A percentile compares a stretch with the other conserved stretches of the same genome.
phyloP scores from a whole-genome alignment of 2,113 vertebrate species.

The Candoia aspera region DNA sequence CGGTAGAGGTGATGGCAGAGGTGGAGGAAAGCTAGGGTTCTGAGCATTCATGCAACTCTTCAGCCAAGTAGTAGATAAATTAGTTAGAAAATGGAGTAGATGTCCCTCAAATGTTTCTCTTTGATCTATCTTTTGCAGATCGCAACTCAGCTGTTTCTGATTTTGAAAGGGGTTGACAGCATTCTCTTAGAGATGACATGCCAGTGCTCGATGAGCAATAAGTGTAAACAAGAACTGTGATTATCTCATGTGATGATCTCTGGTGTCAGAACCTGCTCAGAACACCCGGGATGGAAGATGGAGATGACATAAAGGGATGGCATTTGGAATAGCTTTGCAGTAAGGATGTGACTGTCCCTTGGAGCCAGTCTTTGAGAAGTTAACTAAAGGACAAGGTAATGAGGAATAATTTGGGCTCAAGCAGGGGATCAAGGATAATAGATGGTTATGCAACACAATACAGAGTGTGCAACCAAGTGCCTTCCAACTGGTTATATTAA shows the following conservation, averaged over 20 bases:
- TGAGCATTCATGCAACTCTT: not conserved
- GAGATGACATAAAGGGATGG: not conserved
- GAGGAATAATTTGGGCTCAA: not conserved
- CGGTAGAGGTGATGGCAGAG: not conserved
- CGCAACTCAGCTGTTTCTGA: not conserved
- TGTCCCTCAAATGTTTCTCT: not conserved
- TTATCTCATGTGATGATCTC: not conserved
- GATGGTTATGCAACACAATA: not conserved
- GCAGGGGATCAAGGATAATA: not conserved
- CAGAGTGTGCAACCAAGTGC: not conserved
- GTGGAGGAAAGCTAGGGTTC: not conserved
- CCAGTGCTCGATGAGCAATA: not conserved
- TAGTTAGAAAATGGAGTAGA: not conserved
- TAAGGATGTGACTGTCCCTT: not conserved
- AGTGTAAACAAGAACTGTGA: not conserved
- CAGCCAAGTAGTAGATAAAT: not conserved
- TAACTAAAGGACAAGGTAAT: not conserved
- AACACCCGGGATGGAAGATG: not conserved
- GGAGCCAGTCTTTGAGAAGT: not conserved
- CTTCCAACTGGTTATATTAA: not conserved
- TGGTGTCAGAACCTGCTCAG: not conserved
- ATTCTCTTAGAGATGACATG: not conserved
- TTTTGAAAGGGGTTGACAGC: not conserved
- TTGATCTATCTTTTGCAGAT: not conserved
- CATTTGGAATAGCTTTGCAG: not conserved